A percentile compares a stretch with the other conserved stretches of the same genome.
Conservation (phyloP, 2,797 vertebrate genomes). For the Dermochelys coriacea region DNA sequence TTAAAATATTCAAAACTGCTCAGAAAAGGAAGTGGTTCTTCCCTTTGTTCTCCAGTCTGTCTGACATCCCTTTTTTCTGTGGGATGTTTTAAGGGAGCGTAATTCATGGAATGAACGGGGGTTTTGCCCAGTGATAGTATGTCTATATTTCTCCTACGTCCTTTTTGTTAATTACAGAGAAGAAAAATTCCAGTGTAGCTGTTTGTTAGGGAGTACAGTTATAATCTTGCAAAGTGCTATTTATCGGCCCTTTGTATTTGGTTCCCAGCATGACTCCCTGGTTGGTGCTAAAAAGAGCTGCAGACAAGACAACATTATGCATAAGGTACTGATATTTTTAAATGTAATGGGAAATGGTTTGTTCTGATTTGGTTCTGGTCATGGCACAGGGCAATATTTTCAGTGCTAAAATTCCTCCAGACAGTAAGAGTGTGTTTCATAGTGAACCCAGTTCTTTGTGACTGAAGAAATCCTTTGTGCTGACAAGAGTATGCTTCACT, state of each 20-base stretch:
- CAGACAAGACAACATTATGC: rapidly evolving
- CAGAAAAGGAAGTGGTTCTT: neutral
- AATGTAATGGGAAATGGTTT: neutral
- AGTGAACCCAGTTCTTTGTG: neutral
- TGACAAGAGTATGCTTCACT: neutral
- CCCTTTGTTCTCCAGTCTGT: neutral
- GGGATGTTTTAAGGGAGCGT: neutral
- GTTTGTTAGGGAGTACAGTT: rapidly evolving
- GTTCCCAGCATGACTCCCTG: neutral
- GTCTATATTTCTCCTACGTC: neutral
- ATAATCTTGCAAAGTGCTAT: neutral
- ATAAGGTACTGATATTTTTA: neutral
- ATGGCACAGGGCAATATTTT: rapidly evolving
- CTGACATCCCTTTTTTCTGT: neutral
- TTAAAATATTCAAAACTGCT: conserved; percentile 16
- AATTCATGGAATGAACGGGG: neutral
- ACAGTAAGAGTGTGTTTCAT: neutral
- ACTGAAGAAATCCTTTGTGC: neutral
- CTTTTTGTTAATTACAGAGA: neutral
- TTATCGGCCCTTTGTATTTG: rapidly evolving
- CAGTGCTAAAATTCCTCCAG: neutral
- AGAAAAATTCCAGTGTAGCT: neutral
- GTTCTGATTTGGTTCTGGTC: neutral
- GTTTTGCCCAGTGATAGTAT: neutral
- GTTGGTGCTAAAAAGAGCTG: neutral